phyloP scores from a whole-genome alignment of 92 coral and sea anemone genomes.

The Heteractis magnifica region DNA sequence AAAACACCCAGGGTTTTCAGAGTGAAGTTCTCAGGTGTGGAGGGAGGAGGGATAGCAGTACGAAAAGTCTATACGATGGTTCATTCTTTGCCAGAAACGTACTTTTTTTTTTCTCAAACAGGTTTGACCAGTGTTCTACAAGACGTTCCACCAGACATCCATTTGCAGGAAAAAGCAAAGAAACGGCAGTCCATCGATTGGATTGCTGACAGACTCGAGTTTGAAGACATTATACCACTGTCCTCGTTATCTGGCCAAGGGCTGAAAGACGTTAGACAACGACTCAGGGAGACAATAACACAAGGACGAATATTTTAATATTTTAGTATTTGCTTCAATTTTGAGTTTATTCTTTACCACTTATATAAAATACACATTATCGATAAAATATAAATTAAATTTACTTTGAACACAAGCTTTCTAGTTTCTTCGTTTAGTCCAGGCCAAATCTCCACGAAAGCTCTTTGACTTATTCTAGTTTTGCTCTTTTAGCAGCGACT shows the following conservation, averaged over 20 bases:
- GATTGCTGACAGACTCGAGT: slow-evolving; percentile 21
- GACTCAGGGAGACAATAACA: slow-evolving; percentile 39
- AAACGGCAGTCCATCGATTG: background rate
- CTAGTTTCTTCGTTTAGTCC: no score
- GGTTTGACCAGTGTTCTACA: slow-evolving; percentile 19
- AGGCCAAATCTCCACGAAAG: no score
- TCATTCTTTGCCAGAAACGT: background rate
- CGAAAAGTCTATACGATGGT: no score
- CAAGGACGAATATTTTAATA: background rate
- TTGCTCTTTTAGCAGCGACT: slow-evolving; percentile 85
- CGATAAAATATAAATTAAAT: background rate
- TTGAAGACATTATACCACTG: slow-evolving; percentile 62
- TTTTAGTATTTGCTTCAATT: background rate
- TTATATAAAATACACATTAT: no score
- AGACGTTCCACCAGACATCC: slow-evolving; percentile 27
- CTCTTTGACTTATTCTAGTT: slow-evolving; percentile 36
- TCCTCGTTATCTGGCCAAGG: slow-evolving; percentile 71
- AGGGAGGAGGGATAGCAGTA: no score
- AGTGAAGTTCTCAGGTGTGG: no score
- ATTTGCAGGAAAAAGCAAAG: background rate
- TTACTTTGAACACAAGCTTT: background rate
- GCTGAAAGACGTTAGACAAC: slow-evolving; percentile 53
- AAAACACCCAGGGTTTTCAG: no score
- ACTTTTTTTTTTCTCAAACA: background rate
- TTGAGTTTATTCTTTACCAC: background rate